Percentiles rank a stretch among this genome's conserved stretches.
Conservation (phyloP, 2,113 vertebrate species). For the Ascaphus truei region DNA sequence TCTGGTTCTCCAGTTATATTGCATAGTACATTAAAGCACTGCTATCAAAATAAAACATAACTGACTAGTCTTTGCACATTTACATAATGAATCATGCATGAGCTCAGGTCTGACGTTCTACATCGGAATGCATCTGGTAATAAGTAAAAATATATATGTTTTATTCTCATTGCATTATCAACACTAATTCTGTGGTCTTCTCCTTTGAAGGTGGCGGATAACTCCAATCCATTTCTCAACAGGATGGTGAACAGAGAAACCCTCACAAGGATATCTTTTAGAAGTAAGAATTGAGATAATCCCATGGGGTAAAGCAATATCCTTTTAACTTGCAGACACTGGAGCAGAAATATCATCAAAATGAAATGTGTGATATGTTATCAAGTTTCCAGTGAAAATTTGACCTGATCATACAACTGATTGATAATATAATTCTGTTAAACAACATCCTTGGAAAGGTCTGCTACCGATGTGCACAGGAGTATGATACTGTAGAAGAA, state of each 20-base stretch:
- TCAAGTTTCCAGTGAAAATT: constrained; percentile 27
- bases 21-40: neutral
- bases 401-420: constrained; percentile 25
- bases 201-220: constrained; percentile 22
- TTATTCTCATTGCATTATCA: constrained; percentile 24
- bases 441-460: constrained; percentile 12
- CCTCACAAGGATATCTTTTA: constrained; percentile 48
- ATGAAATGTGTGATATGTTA: constrained; percentile 33
- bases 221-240: constrained; percentile 51
- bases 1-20: neutral
- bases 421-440: constrained; percentile 29
- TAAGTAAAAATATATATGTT: constrained; percentile 13
- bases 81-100: constrained; percentile 31
- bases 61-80: constrained; percentile 1
- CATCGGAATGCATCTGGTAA: constrained; percentile 17
- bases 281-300: constrained; percentile 28
- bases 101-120: neutral
- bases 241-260: constrained; percentile 60
- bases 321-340: constrained; percentile 28
- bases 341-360: constrained; percentile 31
- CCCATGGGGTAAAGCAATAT: constrained; percentile 37
- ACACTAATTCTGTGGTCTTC: constrained; percentile 22
- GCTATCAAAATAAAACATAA: constrained; percentile 27
- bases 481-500: neutral
- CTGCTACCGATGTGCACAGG: neutral